Percentiles rank a stretch among this genome's conserved stretches.
These are phyloP conservation scores for Drosophila kuntzei DNA, from an alignment of 2,888 invertebrate species.

Conservation along the genomic window DNA sequence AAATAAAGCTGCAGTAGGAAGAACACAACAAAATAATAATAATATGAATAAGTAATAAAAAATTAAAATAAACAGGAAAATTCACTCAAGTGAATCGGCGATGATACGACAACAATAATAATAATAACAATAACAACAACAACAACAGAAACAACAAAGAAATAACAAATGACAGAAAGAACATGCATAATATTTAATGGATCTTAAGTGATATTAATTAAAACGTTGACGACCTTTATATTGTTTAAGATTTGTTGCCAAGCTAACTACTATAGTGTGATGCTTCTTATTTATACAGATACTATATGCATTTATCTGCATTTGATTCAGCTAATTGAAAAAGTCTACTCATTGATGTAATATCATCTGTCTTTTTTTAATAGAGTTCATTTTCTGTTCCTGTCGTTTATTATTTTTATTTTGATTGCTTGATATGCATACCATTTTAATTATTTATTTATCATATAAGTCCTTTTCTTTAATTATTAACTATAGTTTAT, in stretches of 20 bases:
- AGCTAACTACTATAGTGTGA: conserved; percentile 20
- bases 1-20: conserved; percentile 18
- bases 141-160: conserved; percentile 27
- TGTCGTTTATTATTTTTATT: neutral
- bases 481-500: no score
- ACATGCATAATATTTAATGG: conserved; percentile 64
- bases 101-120: conserved; percentile 27
- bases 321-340: neutral
- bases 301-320: conserved; percentile 14
- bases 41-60: conserved; percentile 11
- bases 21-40: conserved; percentile 1
- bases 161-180: conserved; percentile 45
- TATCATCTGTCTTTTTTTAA: neutral
- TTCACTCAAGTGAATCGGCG: conserved; percentile 35
- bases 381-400: neutral
- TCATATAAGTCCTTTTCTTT: no score
- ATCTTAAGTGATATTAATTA: conserved; percentile 76
- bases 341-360: neutral
- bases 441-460: no score
- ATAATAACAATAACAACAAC: conserved; percentile 21
- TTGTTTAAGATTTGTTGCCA: conserved; percentile 42
- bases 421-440: neutral
- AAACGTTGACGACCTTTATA: conserved; percentile 66
- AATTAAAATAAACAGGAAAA: conserved; percentile 34
- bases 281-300: conserved; percentile 1